Conservation (phyloP, 2,888 invertebrate species). For the Proisotoma minuta region DNA sequence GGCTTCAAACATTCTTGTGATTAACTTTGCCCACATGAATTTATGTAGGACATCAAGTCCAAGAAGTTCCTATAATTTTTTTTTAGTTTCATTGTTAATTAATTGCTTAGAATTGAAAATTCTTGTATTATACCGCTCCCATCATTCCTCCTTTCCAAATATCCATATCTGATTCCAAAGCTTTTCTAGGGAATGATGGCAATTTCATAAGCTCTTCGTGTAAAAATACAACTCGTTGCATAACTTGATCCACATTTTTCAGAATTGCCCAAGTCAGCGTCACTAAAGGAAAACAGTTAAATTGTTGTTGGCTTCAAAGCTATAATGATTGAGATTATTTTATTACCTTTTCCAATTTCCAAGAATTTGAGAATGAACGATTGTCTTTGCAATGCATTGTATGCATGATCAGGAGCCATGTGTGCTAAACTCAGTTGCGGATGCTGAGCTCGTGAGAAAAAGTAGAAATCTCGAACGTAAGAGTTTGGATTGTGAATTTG, state of each 20-base stretch:
- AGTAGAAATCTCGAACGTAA: slow-evolving; percentile 92
- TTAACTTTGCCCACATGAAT: slow-evolving; percentile 96
- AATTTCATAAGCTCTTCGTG: slow-evolving; percentile 98
- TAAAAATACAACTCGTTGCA: slow-evolving; percentile 94
- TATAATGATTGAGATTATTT: neutral
- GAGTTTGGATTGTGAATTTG: slow-evolving; percentile 93
- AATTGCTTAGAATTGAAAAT: neutral
- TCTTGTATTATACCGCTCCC: slow-evolving; percentile 62
- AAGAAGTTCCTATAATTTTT: slow-evolving; percentile 63
- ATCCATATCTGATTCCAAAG: slow-evolving; percentile 91
- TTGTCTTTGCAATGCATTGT: slow-evolving; percentile 80
- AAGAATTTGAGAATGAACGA: slow-evolving; percentile 90
- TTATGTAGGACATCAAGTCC: slow-evolving; percentile 93
- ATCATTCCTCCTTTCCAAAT: slow-evolving; percentile 83
- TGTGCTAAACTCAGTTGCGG: slow-evolving; percentile 91
- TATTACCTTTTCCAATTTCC: slow-evolving; percentile 81
- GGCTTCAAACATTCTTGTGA: slow-evolving; percentile 93
- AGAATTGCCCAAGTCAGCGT: slow-evolving; percentile 84
- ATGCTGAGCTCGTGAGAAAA: slow-evolving; percentile 94
- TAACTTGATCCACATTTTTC: slow-evolving; percentile 85
- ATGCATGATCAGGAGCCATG: slow-evolving; percentile 88
- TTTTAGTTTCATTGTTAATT: neutral
- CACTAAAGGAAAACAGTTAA: slow-evolving; percentile 53
- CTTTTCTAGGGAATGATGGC: slow-evolving; percentile 96
- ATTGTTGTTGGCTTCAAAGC: neutral